A percentile compares a stretch with the other conserved stretches of the same genome.
These are phyloP conservation scores for Lynx canadensis DNA, from an alignment of 2,113 vertebrate genomes.

Conservation along the genomic window DNA sequence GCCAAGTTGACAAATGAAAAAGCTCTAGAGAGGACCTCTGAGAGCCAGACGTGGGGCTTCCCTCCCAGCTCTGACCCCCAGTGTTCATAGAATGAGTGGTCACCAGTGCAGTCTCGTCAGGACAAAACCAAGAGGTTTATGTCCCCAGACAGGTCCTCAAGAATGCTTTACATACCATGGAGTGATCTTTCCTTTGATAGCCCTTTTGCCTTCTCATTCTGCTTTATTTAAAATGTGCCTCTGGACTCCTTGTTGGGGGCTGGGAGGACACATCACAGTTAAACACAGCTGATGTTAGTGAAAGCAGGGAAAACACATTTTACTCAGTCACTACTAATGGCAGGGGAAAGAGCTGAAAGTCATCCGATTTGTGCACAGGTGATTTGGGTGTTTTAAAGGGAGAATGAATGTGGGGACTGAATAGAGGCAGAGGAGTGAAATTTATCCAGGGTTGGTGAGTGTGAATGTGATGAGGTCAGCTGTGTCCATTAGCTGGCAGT, in stretches of 20 bases:
- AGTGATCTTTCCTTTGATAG: neutral
- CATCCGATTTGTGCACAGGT: neutral
- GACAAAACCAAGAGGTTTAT: neutral
- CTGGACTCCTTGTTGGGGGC: too few relatives aligned
- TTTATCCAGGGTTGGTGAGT: neutral
- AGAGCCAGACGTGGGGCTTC: neutral
- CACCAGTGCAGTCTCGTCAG: neutral
- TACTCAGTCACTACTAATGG: neutral
- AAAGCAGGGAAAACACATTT: neutral
- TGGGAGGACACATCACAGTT: neutral
- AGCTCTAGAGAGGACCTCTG: neutral
- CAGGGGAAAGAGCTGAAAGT: neutral
- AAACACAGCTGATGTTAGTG: neutral
- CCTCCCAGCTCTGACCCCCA: neutral
- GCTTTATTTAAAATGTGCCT: neutral
- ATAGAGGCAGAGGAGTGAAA: neutral
- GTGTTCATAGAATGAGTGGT: neutral
- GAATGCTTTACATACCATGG: neutral
- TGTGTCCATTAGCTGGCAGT: neutral
- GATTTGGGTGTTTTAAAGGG: neutral
- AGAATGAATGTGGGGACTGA: neutral
- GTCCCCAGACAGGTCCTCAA: neutral
- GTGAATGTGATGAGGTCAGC: neutral
- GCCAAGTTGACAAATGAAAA: rapidly evolving
- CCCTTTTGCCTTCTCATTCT: neutral